phyloP scores from a whole-genome alignment of 2,113 vertebrate species.

The Gulo gulo region DNA sequence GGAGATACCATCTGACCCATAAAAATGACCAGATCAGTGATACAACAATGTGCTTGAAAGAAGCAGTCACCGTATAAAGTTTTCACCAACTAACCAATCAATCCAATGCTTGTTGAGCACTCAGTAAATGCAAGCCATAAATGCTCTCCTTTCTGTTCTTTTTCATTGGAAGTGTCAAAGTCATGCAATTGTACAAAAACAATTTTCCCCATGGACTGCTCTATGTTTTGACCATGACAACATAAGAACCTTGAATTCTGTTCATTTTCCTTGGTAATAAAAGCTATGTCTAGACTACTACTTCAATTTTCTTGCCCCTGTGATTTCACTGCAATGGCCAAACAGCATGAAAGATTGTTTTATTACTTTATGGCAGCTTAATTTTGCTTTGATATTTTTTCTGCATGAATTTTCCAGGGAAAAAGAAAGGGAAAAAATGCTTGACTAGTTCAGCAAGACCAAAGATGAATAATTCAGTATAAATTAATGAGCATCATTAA shows the following conservation, averaged over 20 bases:
- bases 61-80: not conserved
- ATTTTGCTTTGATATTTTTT: slow-evolving; percentile 68
- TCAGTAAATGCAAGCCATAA: slow-evolving; percentile 27
- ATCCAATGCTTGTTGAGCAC: slow-evolving; percentile 26
- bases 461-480: slow-evolving; percentile 58
- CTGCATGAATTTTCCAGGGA: slow-evolving; percentile 56
- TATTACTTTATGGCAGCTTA: slow-evolving; percentile 70
- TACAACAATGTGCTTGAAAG: not conserved
- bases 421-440: slow-evolving; percentile 40
- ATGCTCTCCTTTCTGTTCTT: not conserved
- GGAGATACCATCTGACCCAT: not conserved
- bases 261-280: slow-evolving; percentile 63
- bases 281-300: slow-evolving; percentile 50
- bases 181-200: slow-evolving; percentile 47
- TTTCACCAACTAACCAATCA: slow-evolving; percentile 3
- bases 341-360: slow-evolving; percentile 69
- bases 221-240: slow-evolving; percentile 61
- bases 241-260: slow-evolving; percentile 58
- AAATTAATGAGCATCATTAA: slow-evolving; percentile 73
- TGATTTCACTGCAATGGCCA: slow-evolving; percentile 69
- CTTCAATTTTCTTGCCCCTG: slow-evolving; percentile 63
- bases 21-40: slow-evolving; percentile 46
- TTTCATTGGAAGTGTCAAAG: slow-evolving; percentile 54
- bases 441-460: slow-evolving; percentile 24
- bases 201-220: slow-evolving; percentile 55